phyloP scores from a whole-genome alignment of 1,140 invertebrate genomes.

The Drosophila nasuta region DNA sequence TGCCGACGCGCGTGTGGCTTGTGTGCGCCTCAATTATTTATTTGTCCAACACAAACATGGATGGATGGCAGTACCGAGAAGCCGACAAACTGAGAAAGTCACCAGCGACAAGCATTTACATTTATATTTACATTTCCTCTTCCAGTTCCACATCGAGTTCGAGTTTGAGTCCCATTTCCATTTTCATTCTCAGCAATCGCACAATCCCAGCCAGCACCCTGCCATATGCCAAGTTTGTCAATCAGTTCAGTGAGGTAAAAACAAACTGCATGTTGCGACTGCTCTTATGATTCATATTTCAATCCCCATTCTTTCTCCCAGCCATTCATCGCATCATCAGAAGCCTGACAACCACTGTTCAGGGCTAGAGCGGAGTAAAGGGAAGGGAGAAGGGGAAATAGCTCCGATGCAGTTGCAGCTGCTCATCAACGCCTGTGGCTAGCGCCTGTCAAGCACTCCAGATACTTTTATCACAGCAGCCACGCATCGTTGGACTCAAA shows the following conservation, averaged over 20 bases:
- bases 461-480: constrained; percentile 74
- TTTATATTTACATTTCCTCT: not conserved
- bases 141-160: not conserved
- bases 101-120: not conserved
- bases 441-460: constrained; percentile 54
- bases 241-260: constrained; percentile 10
- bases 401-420: constrained; percentile 14
- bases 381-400: constrained; percentile 4
- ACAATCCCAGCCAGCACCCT: too few species aligned
- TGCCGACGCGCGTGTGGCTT: constrained; percentile 26
- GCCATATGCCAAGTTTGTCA: constrained; percentile 9
- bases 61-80: constrained; percentile 15
- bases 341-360: not conserved
- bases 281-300: constrained; percentile 18
- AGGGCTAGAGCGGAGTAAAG: not conserved
- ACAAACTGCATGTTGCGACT: constrained; percentile 8
- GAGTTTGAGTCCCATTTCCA: too few species aligned
- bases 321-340: constrained; percentile 13
- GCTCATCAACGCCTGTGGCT: constrained; percentile 41
- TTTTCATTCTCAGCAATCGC: too few species aligned
- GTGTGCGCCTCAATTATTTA: constrained; percentile 45
- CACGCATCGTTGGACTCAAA: constrained; percentile 77
- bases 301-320: not conserved
- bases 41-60: constrained; percentile 40
- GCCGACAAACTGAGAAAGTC: too few species aligned